phyloP scores from a whole-genome alignment of 2,113 vertebrate genomes.

The Dendrocopos noguchii region DNA sequence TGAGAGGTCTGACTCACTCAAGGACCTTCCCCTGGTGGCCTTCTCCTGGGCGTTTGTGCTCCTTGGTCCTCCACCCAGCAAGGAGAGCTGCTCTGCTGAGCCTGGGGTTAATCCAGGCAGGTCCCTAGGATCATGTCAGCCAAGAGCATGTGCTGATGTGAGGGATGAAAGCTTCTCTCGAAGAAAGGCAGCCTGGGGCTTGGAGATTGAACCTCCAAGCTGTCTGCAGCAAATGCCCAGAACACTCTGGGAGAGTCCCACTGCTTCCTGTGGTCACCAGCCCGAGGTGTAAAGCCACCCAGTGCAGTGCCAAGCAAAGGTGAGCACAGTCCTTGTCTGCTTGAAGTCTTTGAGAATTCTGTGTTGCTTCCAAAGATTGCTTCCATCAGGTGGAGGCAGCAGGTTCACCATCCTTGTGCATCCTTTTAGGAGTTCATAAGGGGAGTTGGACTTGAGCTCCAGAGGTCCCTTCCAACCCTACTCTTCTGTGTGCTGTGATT shows the following conservation, averaged over 20 bases:
- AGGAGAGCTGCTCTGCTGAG: neutral
- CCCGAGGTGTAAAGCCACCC: neutral
- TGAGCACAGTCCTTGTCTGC: neutral
- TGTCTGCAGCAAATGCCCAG: neutral
- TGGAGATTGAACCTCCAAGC: neutral
- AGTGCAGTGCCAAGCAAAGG: rapidly evolving
- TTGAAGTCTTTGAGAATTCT: neutral
- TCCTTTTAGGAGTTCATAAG: neutral
- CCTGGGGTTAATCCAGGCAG: neutral
- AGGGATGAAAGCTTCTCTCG: rapidly evolving
- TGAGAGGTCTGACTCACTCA: rapidly evolving
- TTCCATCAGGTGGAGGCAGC: rapidly evolving
- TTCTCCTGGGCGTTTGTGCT: neutral
- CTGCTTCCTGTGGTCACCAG: rapidly evolving
- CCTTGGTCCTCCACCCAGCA: neutral
- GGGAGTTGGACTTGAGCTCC: no score
- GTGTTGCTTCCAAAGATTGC: neutral
- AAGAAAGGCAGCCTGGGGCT: neutral
- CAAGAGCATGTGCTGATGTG: rapidly evolving
- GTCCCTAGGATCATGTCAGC: neutral
- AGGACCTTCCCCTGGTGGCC: neutral
- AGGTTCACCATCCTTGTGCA: neutral
- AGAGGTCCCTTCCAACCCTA: no score
- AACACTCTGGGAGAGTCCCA: neutral
- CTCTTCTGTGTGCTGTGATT: no score